Conservation (phyloP, 1,140 invertebrate genomes). For the Riptortus pedestris region DNA sequence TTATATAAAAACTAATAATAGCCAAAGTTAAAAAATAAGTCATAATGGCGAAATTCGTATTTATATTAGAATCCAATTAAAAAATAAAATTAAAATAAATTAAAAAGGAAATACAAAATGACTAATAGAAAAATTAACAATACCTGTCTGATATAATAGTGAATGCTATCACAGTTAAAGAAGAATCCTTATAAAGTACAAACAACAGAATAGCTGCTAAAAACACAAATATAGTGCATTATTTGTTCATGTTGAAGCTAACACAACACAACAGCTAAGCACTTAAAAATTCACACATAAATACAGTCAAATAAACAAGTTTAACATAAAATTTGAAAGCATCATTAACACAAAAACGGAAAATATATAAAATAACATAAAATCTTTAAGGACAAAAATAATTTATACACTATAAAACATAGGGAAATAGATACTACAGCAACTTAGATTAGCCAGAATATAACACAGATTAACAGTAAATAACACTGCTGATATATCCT, state of each 20-base stretch:
- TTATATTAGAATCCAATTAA: neutral
- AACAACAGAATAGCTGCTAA: slow-evolving; percentile 17
- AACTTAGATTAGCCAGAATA: slow-evolving; percentile 19
- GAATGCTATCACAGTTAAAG: slow-evolving; percentile 28
- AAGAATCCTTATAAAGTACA: slow-evolving; percentile 20
- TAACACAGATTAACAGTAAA: neutral
- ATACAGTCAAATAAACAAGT: neutral
- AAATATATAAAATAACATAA: slow-evolving; percentile 10
- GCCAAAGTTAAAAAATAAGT: neutral
- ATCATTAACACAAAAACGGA: neutral
- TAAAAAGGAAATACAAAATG: slow-evolving; percentile 23
- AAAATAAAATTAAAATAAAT: slow-evolving; percentile 16
- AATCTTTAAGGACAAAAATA: slow-evolving; percentile 13
- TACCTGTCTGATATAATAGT: slow-evolving; percentile 19
- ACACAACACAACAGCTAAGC: slow-evolving; percentile 24
- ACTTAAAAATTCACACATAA: slow-evolving; percentile 2
- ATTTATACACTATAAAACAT: slow-evolving; percentile 13
- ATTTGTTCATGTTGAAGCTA: slow-evolving; percentile 22
- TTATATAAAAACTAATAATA: slow-evolving; percentile 2
- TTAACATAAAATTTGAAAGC: slow-evolving; percentile 8
- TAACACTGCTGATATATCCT: neutral
- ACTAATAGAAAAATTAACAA: slow-evolving; percentile 22
- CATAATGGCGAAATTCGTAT: neutral
- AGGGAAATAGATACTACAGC: slow-evolving; percentile 22
- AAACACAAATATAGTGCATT: slow-evolving; percentile 24